These are phyloP conservation scores for Virgularia gustaviana DNA, from an alignment of 92 coral and sea anemone genomes.

Conservation along the genomic window DNA sequence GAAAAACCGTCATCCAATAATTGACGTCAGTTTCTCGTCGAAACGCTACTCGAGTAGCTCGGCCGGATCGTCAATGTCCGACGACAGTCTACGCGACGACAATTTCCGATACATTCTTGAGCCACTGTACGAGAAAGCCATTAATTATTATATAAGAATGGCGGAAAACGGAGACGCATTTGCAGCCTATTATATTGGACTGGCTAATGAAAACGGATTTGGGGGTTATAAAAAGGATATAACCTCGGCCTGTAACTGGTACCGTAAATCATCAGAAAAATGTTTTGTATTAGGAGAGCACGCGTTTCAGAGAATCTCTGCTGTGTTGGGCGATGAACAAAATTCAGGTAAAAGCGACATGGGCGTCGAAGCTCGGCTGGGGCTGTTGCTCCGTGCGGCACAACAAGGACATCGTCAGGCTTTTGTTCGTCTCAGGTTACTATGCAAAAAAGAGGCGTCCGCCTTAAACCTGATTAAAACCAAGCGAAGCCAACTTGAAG, in stretches of 20 bases:
- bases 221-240: conserved; percentile 2
- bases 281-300: conserved; percentile 32
- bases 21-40: conserved; percentile 32
- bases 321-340: neutral
- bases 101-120: conserved; percentile 26
- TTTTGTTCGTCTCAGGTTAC: conserved; percentile 16
- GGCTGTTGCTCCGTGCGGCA: conserved; percentile 33
- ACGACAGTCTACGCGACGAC: conserved; percentile 35
- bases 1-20: conserved; percentile 11
- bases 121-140: conserved; percentile 38
- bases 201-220: conserved; percentile 30
- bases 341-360: neutral
- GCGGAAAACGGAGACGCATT: conserved; percentile 23
- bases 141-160: conserved; percentile 18
- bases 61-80: conserved; percentile 16
- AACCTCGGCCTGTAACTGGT: conserved; percentile 13
- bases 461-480: conserved; percentile 18
- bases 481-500: conserved; percentile 27
- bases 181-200: conserved; percentile 26
- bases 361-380: conserved; percentile 23
- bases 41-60: conserved; percentile 20
- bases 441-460: conserved; percentile 15
- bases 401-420: conserved; percentile 25
- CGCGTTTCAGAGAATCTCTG: conserved; percentile 23
- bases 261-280: conserved; percentile 6